These are phyloP conservation scores for Xestoiulus laeticollis DNA, from an alignment of 2,888 invertebrate genomes.

Conservation along the genomic window DNA sequence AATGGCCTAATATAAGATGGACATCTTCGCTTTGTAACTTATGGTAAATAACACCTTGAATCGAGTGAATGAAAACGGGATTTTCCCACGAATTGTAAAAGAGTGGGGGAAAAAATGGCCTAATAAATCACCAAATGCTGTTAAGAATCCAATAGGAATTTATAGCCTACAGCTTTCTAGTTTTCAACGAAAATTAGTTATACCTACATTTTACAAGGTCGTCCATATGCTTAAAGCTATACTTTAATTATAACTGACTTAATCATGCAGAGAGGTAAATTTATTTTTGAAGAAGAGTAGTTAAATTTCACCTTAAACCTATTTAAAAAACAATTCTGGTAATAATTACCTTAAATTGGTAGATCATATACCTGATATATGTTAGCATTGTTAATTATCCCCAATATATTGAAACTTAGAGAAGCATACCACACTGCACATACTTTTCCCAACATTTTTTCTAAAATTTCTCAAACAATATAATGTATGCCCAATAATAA, in stretches of 20 bases:
- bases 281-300: neutral
- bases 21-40: neutral
- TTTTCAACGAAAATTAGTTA: neutral
- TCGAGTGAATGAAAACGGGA: neutral
- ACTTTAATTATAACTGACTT: neutral
- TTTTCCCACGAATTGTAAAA: conserved; percentile 19
- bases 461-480: too few relatives aligned
- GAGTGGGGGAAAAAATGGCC: neutral
- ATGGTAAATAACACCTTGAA: neutral
- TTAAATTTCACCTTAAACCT: neutral
- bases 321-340: too few relatives aligned
- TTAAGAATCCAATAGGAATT: neutral
- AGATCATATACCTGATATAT: too few relatives aligned
- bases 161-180: neutral
- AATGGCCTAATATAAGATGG: neutral
- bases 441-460: too few relatives aligned
- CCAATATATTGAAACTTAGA: too few relatives aligned
- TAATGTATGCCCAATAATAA: too few relatives aligned
- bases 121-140: neutral
- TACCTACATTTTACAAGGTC: neutral
- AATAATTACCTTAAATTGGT: too few relatives aligned
- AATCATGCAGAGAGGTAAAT: neutral
- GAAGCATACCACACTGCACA: too few relatives aligned
- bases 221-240: neutral
- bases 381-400: too few relatives aligned